Percentiles rank a stretch among this genome's conserved stretches.
Conservation (phyloP, 2,797 vertebrate genomes). For the Carduelis carduelis region DNA sequence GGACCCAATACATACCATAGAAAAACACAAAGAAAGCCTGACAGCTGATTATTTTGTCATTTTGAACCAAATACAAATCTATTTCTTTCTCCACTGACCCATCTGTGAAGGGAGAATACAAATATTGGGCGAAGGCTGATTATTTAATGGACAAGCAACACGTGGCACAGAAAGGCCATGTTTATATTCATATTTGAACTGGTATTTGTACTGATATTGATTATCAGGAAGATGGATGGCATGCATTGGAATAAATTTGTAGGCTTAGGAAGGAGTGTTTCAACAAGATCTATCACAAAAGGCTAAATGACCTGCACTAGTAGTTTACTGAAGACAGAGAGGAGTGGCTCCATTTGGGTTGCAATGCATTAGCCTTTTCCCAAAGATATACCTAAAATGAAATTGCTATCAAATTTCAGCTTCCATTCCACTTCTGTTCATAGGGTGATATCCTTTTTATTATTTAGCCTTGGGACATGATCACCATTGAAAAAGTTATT, state of each 20-base stretch:
- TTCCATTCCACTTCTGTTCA: not conserved
- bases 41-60: not conserved
- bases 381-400: not conserved
- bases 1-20: not conserved
- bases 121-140: not conserved
- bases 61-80: not conserved
- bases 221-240: not conserved
- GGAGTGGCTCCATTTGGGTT: not conserved
- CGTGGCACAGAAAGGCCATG: not conserved
- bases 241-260: not conserved
- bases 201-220: not conserved
- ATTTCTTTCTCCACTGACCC: not conserved
- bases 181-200: not conserved
- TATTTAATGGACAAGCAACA: not conserved
- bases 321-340: not conserved
- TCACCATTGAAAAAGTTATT: not conserved
- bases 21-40: not conserved
- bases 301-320: not conserved
- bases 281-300: not conserved
- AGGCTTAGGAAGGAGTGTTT: not conserved
- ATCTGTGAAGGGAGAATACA: not conserved
- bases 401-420: not conserved
- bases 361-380: not conserved
- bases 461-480: not conserved
- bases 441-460: not conserved